phyloP scores from a whole-genome alignment of 2,113 vertebrate genomes.

The Rhinoderma darwinii region DNA sequence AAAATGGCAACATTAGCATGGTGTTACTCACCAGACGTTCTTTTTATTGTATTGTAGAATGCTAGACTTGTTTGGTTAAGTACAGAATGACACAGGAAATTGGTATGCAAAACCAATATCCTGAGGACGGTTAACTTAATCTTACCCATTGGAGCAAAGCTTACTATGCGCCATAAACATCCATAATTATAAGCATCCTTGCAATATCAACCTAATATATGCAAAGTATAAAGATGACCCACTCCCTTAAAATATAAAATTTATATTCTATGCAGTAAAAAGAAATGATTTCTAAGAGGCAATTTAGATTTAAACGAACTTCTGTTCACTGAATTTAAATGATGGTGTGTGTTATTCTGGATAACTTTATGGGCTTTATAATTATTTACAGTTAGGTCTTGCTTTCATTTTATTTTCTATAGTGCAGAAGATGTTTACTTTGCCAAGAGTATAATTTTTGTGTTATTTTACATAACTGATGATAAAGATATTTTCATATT shows the following conservation, averaged over 20 bases:
- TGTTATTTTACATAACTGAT: conserved; percentile 7
- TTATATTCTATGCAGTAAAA: conserved; percentile 39
- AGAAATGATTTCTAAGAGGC: conserved; percentile 25
- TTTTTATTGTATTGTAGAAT: conserved; percentile 14
- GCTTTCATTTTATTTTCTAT: not conserved
- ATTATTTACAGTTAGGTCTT: conserved; percentile 37
- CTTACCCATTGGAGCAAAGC: conserved; percentile 14
- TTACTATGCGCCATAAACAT: conserved; percentile 44
- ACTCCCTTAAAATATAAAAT: conserved; percentile 34
- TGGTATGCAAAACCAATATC: conserved; percentile 28
- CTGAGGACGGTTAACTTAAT: conserved; percentile 28
- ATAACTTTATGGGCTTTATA: conserved; percentile 5
- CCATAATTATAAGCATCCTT: conserved; percentile 44
- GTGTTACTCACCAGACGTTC: conserved; percentile 20
- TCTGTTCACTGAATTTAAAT: conserved; percentile 40
- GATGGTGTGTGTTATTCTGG: conserved; percentile 27
- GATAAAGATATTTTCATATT: not conserved
- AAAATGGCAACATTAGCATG: not conserved
- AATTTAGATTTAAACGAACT: conserved; percentile 50
- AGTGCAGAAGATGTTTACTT: not conserved
- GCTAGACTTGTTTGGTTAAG: conserved; percentile 32
- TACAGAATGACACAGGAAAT: conserved; percentile 13
- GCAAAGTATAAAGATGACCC: conserved; percentile 35
- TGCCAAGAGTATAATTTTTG: not conserved
- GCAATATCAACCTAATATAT: conserved; percentile 40